Evolutionary conservation across 1,140 invertebrate species (phyloP), one percentile per base, ranked within the genome.

Genomic region (Theocolax elegans): DNA sequence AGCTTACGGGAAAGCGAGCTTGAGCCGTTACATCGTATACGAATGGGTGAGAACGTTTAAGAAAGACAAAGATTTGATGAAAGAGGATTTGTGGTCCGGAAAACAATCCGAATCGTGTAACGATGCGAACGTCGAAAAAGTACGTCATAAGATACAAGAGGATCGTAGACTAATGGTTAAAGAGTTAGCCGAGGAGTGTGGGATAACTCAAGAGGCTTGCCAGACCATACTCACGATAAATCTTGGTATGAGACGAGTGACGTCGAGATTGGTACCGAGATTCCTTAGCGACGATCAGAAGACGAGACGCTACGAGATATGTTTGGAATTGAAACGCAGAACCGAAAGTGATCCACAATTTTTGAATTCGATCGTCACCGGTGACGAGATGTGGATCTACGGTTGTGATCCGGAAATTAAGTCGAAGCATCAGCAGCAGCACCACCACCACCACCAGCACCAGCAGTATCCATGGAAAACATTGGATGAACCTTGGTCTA

Each of bases 341-440:
- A 23, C 71, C 0, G 58, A 72, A 1, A 23, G 10, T 17, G 58
- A 72, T 44, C 58, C 63, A 51, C 35, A 59, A 17, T 72, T 77
- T 65, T 35, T 64, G 12, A 60, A 70, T 7, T 70, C 68, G 15
- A 70, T 70, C 6, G 74, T 72, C 9, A 70, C 67, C 1, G 70
- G 71, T 19, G 72, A 72, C 23, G 69, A 74, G 42, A 72, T 64
- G 60, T 72, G 73, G 75, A 63, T 71, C 2, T 75, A 73, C 25
- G 64, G 73, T 10, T 70, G 62, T 42, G 71, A 72, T 25, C 46
- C 72, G 1, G 74, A 76, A 51, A 63, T 40, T 13, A 74, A 74
- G 40, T 31, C 19, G 12, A 49, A 21, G 1, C 19, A 29, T 23
- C 53, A 31, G 9, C n/a, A n/a, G n/a, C n/a, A n/a, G n/a, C n/a